Evolutionary conservation across 2,888 invertebrate genomes (phyloP).

Genomic region (Sinohyriopsis cumingii): DNA sequence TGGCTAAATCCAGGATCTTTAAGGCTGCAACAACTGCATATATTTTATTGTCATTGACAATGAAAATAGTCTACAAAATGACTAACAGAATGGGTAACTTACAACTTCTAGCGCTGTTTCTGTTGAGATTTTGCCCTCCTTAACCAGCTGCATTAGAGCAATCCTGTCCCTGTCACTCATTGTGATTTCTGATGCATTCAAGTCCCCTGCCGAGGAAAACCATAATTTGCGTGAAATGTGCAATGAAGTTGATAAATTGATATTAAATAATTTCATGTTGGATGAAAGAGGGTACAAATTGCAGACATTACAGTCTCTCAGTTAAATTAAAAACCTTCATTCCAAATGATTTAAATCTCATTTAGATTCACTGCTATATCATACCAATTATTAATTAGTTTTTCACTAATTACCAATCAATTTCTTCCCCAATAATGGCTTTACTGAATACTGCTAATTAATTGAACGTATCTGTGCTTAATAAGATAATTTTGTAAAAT

Average conservation of each 20-base stretch:
- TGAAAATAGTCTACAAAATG: too few species aligned
- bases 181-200: conserved; percentile 68
- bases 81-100: conserved; percentile 22
- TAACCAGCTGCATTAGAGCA: conserved; percentile 69
- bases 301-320: too few species aligned
- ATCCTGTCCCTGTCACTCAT: conserved; percentile 70
- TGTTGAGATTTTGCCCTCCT: conserved; percentile 68
- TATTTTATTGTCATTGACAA: too few species aligned
- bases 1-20: too few species aligned
- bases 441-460: too few species aligned
- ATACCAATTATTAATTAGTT: not conserved
- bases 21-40: too few species aligned
- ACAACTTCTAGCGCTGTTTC: conserved; percentile 68
- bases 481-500: too few species aligned
- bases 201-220: conserved; percentile 50
- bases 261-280: too few species aligned
- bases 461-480: too few species aligned
- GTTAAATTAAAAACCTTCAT: not conserved
- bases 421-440: not conserved
- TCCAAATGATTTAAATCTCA: not conserved
- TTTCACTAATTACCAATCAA: not conserved
- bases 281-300: too few species aligned
- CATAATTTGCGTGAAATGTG: too few species aligned
- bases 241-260: too few species aligned
- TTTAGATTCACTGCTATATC: not conserved